phyloP scores from a whole-genome alignment of 2,797 vertebrate genomes.

The Champsocephalus gunnari region DNA sequence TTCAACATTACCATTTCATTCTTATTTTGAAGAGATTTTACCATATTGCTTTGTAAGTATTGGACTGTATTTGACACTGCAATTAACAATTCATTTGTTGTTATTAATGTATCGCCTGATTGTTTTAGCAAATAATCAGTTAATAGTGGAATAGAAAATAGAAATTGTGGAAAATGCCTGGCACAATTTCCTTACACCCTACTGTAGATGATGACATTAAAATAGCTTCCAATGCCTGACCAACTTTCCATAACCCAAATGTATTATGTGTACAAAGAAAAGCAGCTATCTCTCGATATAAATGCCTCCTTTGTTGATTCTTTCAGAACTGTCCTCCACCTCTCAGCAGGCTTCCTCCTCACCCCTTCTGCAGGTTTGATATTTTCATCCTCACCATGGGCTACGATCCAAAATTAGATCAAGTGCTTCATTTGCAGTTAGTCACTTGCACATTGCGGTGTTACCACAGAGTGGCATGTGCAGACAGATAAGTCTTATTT shows the following conservation, averaged over 20 bases:
- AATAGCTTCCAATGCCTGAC: too few relatives aligned
- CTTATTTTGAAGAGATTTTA: not conserved
- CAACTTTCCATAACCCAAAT: too few relatives aligned
- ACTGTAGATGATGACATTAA: not conserved
- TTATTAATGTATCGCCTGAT: too few relatives aligned
- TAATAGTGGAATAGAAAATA: too few relatives aligned
- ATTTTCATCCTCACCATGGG: conserved; percentile 64
- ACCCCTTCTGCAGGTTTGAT: conserved; percentile 49
- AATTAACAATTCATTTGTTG: not conserved
- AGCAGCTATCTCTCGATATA: too few relatives aligned
- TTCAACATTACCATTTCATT: not conserved
- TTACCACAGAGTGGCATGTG: conserved; percentile 60
- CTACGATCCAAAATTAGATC: conserved; percentile 77
- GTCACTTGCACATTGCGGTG: conserved; percentile 63
- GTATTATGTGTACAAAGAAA: not conserved
- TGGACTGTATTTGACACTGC: not conserved
- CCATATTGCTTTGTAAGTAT: not conserved
- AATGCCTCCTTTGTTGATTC: conserved; percentile 23
- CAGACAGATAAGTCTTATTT: conserved; percentile 67
- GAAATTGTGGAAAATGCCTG: too few relatives aligned
- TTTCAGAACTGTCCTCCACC: not conserved
- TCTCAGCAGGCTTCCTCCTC: conserved; percentile 40
- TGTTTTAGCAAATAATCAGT: too few relatives aligned
- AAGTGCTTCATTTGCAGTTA: conserved; percentile 76
- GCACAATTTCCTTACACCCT: too few relatives aligned